Conservation (phyloP, 2,888 invertebrate species). For the Odontocolon sp. region DNA sequence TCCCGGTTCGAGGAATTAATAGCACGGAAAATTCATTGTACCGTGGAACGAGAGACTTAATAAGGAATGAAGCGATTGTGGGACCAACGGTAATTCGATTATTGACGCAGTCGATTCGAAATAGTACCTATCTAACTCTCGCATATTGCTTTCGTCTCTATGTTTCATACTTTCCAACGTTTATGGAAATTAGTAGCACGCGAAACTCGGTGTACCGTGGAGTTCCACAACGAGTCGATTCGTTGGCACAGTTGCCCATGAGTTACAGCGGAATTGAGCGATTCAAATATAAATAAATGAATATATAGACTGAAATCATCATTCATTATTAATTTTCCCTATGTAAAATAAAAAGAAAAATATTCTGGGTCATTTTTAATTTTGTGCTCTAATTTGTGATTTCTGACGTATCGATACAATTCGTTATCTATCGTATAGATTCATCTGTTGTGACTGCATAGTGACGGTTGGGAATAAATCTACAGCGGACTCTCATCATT, state of each 20-base stretch:
- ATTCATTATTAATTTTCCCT: no score
- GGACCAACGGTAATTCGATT: conserved; percentile 51
- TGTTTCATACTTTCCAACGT: conserved; percentile 57
- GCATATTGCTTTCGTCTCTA: conserved; percentile 30
- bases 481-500: background rate
- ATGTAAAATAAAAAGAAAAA: no score
- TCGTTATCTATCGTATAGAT: no score
- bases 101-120: conserved; percentile 38
- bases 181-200: conserved; percentile 63
- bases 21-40: conserved; percentile 58
- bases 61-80: conserved; percentile 24
- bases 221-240: conserved; percentile 17
- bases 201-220: conserved; percentile 60
- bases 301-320: no score
- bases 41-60: conserved; percentile 37
- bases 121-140: background rate
- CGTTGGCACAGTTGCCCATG: conserved; percentile 7
- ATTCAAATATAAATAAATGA: background rate
- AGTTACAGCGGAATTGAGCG: background rate
- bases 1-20: conserved; percentile 42
- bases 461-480: background rate
- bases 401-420: no score
- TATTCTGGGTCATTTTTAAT: no score
- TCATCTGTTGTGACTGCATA: no score
- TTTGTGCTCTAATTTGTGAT: no score